These are phyloP conservation scores for Caenorhabditis sp. DNA, from an alignment of 2,888 invertebrate genomes.

Conservation along the genomic window DNA sequence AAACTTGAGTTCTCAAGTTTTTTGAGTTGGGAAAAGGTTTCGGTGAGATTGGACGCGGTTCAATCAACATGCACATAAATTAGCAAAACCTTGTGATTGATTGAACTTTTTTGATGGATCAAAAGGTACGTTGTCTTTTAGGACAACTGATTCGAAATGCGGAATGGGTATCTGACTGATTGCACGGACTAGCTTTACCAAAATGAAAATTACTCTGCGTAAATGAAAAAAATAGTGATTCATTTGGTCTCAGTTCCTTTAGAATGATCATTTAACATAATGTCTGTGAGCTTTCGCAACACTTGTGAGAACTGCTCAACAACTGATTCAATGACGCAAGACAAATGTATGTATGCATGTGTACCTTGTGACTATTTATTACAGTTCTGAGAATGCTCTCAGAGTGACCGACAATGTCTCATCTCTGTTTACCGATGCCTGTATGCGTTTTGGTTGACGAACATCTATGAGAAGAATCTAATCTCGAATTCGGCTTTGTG, in stretches of 20 bases:
- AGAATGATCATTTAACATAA: not conserved
- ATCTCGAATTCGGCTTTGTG: not conserved
- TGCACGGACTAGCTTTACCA: not conserved
- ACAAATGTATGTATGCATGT: not conserved
- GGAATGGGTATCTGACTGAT: not conserved
- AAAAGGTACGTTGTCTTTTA: no score
- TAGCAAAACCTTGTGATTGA: constrained; percentile 32
- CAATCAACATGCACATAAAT: constrained; percentile 59
- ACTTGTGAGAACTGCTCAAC: not conserved
- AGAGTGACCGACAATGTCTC: constrained; percentile 14
- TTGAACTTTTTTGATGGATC: constrained; percentile 10
- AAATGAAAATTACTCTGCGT: not conserved
- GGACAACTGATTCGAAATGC: not conserved
- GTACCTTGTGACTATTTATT: not conserved
- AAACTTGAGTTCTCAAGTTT: constrained; percentile 10
- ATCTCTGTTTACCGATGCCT: not conserved
- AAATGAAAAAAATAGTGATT: not conserved
- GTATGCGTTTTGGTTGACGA: constrained; percentile 13
- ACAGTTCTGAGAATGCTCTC: not conserved
- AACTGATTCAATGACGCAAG: not conserved
- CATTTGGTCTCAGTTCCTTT: not conserved
- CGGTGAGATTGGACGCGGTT: not conserved
- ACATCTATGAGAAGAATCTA: constrained; percentile 1
- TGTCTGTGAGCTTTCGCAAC: not conserved
- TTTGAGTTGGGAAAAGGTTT: not conserved